Base-by-base conservation (phyloP, 2,797 vertebrate species). In the Telmatherina bonti region DNA sequence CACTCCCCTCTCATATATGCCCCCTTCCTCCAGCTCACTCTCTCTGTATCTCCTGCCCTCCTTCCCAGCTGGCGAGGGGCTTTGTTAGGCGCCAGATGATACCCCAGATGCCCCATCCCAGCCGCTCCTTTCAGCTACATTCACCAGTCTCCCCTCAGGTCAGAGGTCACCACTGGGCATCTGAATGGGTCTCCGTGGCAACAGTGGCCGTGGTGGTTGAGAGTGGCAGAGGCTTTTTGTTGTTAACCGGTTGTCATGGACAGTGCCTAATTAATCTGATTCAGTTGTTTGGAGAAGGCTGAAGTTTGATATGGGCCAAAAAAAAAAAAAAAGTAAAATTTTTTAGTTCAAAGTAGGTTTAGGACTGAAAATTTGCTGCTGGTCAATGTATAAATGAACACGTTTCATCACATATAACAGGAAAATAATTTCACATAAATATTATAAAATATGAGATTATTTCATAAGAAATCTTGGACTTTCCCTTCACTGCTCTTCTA, bases 51-150 rank as follows among this genome's bases (percentile, higher is more conserved):
- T 85, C 65, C 86, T 93, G 91, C 91, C 91, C 91, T 93, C 91
- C 91, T 93, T 87, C 90, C 91, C 91, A 92, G 91, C 91, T 93
- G 91, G 91, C 75, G 89, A 93, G 82, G 89, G 78, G 67, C 87
- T 91, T 93, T 93, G 92, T 93, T 88, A 84, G 84, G 82, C 84
- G 60, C 89, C 92, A 93, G 90, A 93, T 93, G 91, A 93, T 93
- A 92, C 88, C 92, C 92, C 93, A 94, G 91, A 93, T 93, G 92
- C 93, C 93, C 91, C 89, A 20, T 76, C 85, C 79, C 88, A 88
- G 89, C 88, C 88, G 80, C 85, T 86, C 82, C 86, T 89, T 93
- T 92, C 86, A 91, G 88, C 83, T 78, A 88, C 88, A 91, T 93
- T 91, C 91, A 93, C 88, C 89, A 92, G 90, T 82, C 91, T 90